These are phyloP conservation scores for Brienomyrus longianalis DNA, from an alignment of 2,113 vertebrate species.

Conservation along the genomic window DNA sequence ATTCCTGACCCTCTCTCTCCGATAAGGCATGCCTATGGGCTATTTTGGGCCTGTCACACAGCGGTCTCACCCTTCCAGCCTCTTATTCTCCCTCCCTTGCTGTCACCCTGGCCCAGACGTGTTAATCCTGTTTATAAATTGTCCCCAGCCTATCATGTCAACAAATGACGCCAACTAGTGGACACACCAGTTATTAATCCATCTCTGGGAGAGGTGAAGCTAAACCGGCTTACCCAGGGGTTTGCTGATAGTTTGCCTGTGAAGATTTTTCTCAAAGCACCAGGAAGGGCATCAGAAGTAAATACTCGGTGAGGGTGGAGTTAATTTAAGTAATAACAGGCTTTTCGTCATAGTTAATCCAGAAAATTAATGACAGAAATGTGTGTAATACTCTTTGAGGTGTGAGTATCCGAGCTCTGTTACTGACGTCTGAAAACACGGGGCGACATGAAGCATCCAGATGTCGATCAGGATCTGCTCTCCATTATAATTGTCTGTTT, in stretches of 20 bases:
- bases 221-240: constrained; percentile 59
- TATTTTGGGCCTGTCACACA: constrained; percentile 31
- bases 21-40: constrained; percentile 28
- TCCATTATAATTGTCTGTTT: neutral
- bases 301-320: neutral
- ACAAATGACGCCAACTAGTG: neutral
- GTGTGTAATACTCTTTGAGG: neutral
- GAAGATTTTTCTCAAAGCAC: neutral
- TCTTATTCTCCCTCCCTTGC: neutral
- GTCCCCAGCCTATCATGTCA: constrained; percentile 26
- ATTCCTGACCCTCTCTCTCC: neutral
- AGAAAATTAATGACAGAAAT: neutral
- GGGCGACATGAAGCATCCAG: neutral
- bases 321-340: neutral
- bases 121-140: constrained; percentile 49
- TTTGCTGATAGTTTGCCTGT: constrained; percentile 13
- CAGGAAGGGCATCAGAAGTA: neutral
- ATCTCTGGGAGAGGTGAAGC: neutral
- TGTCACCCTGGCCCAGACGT: neutral
- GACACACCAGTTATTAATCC: neutral
- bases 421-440: neutral
- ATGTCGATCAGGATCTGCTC: neutral
- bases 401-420: neutral
- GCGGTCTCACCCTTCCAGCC: neutral
- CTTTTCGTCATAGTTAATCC: neutral